Evolutionary conservation across 2,113 vertebrate genomes (phyloP).

Genomic region (Triplophysa rosa): DNA sequence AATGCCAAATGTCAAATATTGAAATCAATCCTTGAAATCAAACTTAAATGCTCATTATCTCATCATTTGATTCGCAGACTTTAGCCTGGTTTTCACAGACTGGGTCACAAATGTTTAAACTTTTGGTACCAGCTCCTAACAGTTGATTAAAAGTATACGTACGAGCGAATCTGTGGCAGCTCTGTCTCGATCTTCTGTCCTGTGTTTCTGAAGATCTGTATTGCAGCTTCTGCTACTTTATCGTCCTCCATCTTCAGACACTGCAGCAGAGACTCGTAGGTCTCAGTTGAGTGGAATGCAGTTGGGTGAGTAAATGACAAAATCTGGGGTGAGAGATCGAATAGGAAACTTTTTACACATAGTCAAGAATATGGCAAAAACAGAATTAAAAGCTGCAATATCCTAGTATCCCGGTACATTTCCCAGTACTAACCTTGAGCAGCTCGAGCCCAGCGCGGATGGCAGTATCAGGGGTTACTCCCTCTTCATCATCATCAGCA

Average conservation of each 20-base stretch:
- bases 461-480: constrained; percentile 95
- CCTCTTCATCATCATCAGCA: constrained; percentile 97
- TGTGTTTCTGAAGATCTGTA: constrained; percentile 98
- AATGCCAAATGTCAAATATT: no score
- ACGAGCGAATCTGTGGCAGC: constrained; percentile 97
- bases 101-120: no score
- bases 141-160: constrained; percentile 53
- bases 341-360: not conserved
- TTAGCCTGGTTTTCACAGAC: no score
- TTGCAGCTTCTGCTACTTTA: constrained; percentile 97
- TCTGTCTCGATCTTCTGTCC: constrained; percentile 98
- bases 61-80: no score
- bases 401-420: not conserved
- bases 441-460: constrained; percentile 97
- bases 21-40: no score
- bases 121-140: not conserved
- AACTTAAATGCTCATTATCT: no score
- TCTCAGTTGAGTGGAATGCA: constrained; percentile 98
- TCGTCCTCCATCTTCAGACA: constrained; percentile 99
- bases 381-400: no score
- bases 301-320: constrained; percentile 98
- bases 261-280: constrained; percentile 97
- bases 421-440: constrained; percentile 81
- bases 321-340: constrained; percentile 74
- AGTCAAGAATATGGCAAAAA: not conserved